Base-by-base conservation (phyloP, 35 echinoderm and acorn worm species). In the Chiridota heheva region DNA sequence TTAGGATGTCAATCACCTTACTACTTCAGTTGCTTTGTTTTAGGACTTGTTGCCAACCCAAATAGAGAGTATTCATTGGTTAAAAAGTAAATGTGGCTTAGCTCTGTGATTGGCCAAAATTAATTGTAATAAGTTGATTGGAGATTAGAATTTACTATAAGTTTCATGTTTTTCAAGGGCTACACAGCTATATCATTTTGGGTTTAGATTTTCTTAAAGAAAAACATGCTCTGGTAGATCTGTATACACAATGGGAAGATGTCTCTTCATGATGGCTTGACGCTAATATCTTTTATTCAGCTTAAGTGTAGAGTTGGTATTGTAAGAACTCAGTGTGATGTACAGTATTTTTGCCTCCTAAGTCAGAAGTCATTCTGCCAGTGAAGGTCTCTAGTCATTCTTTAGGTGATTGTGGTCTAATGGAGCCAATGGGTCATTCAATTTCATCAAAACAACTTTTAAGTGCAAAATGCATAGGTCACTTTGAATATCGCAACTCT, bases 181-280 rank as follows among this genome's bases (percentile, higher is more conserved):
- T 71, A 37, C 67, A 71, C 18, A 37, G 46, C 46, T 37, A 39
- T 24, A 41, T 71, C 4, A 71, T 71, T 71, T 42, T 71, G 2
- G 67, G 67, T 1, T 28, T 71, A 1, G 67, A 71, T 37, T 71
- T 71, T 71, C 46, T 71, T 37, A 26, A 71, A 10, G 13, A 71
- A 71, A 71, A 71, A 4, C n/a, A 42, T 71, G 67, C 67, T 5
- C 67, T 44, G 30, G 67, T 71, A 2, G 38, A 71, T 44, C 26
- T 71, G 20, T 42, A 71, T 6, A 28, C 67, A 24, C 42, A 71
- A n/a, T n/a, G n/a, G n/a, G 15, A 71, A 5, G 7, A 37, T 71
- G 20, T 71, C 67, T 71, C 67, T 71, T 42, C 67, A 71, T 4
- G 30, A 10, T 71, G 67, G 67, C 46, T 4, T 71, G 38, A 71